Evolutionary conservation across 92 coral and sea anemone species (phyloP).

Genomic region (Heteractis magnifica): DNA sequence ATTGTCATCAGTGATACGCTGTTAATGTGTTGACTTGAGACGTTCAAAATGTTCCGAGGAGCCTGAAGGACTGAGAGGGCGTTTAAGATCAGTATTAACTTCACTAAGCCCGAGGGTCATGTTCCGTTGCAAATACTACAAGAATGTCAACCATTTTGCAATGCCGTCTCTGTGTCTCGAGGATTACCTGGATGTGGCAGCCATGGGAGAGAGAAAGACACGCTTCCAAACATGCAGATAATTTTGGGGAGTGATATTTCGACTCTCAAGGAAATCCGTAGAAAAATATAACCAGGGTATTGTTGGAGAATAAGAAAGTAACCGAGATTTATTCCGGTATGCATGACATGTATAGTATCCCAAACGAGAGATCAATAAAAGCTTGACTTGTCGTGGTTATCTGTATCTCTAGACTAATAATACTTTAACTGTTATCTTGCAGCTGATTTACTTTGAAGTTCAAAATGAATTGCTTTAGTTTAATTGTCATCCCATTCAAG

Average conservation of each 20-base stretch:
- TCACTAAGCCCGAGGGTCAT: conserved; percentile 8
- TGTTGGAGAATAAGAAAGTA: background rate
- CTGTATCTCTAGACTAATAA: background rate
- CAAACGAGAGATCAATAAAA: background rate
- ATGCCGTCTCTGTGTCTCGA: conserved; percentile 29
- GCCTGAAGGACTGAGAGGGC: conserved; percentile 33
- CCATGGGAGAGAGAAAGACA: conserved; percentile 7
- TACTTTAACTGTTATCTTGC: background rate
- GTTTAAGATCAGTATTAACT: conserved; percentile 18
- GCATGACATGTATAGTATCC: background rate
- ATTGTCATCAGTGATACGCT: conserved; percentile 15
- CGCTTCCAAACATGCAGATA: background rate
- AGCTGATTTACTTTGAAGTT: background rate
- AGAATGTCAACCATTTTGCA: conserved; percentile 11
- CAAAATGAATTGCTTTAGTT: background rate
- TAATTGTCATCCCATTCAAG: background rate
- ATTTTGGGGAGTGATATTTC: background rate
- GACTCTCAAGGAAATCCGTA: background rate
- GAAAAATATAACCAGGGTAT: background rate
- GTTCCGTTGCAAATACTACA: conserved; percentile 10
- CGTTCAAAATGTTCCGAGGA: conserved; percentile 41
- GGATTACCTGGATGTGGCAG: conserved; percentile 26
- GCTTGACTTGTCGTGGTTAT: conserved; percentile 1
- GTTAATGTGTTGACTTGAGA: conserved; percentile 35
- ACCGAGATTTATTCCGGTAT: background rate